Evolutionary conservation across 2,113 vertebrate species (phyloP), one percentile per base, ranked within the genome.

Genomic region (Sphyrna mokarran): DNA sequence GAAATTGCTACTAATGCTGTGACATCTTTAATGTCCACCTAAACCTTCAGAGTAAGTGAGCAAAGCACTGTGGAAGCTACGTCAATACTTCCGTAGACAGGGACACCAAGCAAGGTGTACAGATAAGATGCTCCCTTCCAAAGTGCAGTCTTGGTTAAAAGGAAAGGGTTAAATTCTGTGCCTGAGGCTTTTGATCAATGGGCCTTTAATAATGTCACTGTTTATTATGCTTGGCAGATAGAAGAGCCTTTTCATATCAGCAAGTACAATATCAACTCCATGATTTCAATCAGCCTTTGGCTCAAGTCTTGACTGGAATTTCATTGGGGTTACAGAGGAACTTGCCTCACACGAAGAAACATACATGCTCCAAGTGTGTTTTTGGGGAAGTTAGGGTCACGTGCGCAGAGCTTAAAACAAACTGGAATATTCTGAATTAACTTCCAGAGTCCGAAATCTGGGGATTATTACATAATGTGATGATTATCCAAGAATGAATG

Each of bases 221-320:
- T 54, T 63, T 61, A 90, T 90, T 90, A 90, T 58, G 87, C 33
- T 90, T 90, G 87, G 87, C 87, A 20, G 29, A 33, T 61, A 33
- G 11, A 58, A 90, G 54, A 33, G 43, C 11, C 54, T n/a, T 90
- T n/a, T 90, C 54, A n/a, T 90, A 61, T 90, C 26, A n/a, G 87
- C 4, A 58, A 90, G 29, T 16, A 63, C 54, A 90, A 16, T 61
- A 90, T 90, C n/a, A 33, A 33, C 63, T 90, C 54, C 87, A n/a
- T 90, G 26, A 90, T 90, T 90, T 90, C 87, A 90, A 90, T 90
- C 87, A 61, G 54, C 13, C 58, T 89, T 58, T 90, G 87, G 87
- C 87, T n/a, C 54, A 33, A 33, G 58, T 61, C 54, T 22, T 63
- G 26, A 7, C 87, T 61, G 48, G 48, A 89, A 89, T 58, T 29